phyloP scores from a whole-genome alignment of 2,113 vertebrate genomes.

The Catharus bicknelli region DNA sequence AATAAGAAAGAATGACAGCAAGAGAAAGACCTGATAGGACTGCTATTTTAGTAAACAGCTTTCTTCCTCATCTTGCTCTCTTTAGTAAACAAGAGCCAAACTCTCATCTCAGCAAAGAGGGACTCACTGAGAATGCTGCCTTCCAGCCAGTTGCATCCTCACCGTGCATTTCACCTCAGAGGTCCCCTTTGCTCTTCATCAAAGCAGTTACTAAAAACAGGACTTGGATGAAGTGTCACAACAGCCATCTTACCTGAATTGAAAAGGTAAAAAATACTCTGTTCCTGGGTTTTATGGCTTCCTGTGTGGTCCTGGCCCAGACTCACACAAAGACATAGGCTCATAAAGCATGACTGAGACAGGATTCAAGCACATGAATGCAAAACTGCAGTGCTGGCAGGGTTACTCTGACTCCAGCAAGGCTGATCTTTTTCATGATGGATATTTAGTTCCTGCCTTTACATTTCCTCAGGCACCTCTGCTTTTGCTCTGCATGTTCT shows the following conservation, averaged over 20 bases:
- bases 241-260: background rate
- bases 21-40: background rate
- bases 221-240: background rate
- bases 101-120: background rate
- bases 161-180: background rate
- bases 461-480: background rate
- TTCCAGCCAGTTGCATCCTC: background rate
- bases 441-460: background rate
- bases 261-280: background rate
- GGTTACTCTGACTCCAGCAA: background rate
- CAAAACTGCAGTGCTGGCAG: background rate
- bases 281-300: background rate
- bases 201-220: background rate
- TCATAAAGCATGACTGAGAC: background rate
- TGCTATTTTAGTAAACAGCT: background rate
- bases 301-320: background rate
- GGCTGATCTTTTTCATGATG: background rate
- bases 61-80: background rate
- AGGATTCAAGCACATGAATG: background rate
- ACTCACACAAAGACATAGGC: background rate
- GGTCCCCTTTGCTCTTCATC: background rate
- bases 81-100: background rate
- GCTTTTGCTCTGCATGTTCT: background rate
- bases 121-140: background rate
- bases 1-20: background rate